Percentiles rank a stretch among this genome's conserved stretches.
Conservation (phyloP, 1,140 invertebrate species). For the Hypsibius dujardini region DNA sequence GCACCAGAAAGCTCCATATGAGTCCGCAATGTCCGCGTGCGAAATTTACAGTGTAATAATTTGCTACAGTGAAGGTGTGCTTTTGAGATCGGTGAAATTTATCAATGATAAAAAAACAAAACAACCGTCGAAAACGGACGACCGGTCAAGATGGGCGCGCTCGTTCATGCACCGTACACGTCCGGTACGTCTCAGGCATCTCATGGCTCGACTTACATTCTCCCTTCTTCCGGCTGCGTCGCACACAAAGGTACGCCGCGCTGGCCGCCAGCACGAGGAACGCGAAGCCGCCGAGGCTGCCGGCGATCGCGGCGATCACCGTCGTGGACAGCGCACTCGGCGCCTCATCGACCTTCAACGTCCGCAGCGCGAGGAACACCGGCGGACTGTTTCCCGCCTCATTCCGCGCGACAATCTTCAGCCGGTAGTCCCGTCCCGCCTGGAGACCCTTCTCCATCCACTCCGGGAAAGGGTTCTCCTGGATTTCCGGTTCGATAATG, state of each 20-base stretch:
- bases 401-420: conserved; percentile 3
- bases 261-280: not conserved
- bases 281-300: conserved; percentile 10
- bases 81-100: no score
- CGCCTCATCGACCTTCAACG: not conserved
- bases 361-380: not conserved
- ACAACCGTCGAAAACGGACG: no score
- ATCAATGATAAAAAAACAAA: no score
- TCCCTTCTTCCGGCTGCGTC: not conserved
- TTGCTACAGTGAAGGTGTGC: no score
- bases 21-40: no score
- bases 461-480: not conserved
- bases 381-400: not conserved
- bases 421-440: not conserved
- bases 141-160: no score
- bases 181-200: not conserved
- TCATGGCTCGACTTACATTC: conserved; percentile 10
- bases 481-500: not conserved
- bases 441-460: conserved; percentile 10
- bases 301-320: not conserved
- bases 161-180: no score
- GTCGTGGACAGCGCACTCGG: not conserved
- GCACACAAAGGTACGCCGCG: not conserved
- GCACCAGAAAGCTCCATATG: no score
- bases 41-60: no score